A percentile compares a stretch with the other conserved stretches of the same genome.
Conservation (phyloP, 1,140 invertebrate genomes). For the Drosophila oshimai region DNA sequence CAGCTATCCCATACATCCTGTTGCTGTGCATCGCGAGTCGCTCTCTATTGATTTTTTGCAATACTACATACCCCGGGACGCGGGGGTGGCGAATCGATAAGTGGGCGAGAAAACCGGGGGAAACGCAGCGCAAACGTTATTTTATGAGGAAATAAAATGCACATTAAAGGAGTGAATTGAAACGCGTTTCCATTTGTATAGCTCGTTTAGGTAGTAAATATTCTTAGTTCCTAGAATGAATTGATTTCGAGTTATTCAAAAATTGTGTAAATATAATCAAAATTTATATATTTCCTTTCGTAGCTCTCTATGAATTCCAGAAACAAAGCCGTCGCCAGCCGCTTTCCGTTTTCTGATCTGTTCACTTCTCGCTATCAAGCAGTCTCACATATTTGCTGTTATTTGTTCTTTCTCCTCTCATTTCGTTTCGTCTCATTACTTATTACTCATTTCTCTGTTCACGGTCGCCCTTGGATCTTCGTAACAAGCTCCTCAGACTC, state of each 20-base stretch:
- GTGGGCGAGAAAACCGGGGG: slow-evolving; percentile 1
- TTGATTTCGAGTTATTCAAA: slow-evolving; percentile 41
- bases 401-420: slow-evolving; percentile 35
- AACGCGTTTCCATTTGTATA: slow-evolving; percentile 29
- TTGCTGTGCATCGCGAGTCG: slow-evolving; percentile 31
- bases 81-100: slow-evolving; percentile 17
- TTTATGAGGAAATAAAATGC: slow-evolving; percentile 29
- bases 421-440: slow-evolving; percentile 1
- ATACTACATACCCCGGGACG: not conserved
- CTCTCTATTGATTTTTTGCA: slow-evolving; percentile 44
- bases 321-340: slow-evolving; percentile 19
- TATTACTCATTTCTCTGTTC: slow-evolving; percentile 12
- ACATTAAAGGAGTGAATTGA: slow-evolving; percentile 15
- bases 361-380: slow-evolving; percentile 50
- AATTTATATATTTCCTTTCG: slow-evolving; percentile 58
- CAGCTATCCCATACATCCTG: slow-evolving; percentile 16
- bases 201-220: slow-evolving; percentile 47
- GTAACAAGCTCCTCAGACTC: slow-evolving; percentile 27
- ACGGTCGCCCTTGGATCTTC: not conserved
- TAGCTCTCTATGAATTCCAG: slow-evolving; percentile 42
- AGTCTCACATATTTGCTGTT: slow-evolving; percentile 79
- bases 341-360: slow-evolving; percentile 1
- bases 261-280: slow-evolving; percentile 74
- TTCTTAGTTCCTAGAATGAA: slow-evolving; percentile 57
- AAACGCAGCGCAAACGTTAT: slow-evolving; percentile 5